These are phyloP conservation scores for Chorisops tibialis DNA, from an alignment of 2,888 invertebrate genomes.

Conservation along the genomic window DNA sequence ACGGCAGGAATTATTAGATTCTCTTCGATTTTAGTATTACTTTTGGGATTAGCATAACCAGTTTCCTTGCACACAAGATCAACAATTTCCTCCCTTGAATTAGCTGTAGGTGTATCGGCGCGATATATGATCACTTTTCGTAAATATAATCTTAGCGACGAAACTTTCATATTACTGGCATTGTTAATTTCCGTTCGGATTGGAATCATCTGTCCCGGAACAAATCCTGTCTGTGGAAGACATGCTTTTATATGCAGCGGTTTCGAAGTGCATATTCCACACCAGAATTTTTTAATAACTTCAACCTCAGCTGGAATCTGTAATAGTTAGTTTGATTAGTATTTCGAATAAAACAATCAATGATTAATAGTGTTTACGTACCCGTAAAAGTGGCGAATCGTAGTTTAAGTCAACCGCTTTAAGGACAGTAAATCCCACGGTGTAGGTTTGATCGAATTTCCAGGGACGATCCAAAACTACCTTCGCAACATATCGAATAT, in stretches of 20 bases:
- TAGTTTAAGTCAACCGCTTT: constrained; percentile 70
- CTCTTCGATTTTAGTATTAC: constrained; percentile 40
- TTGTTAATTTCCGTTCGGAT: constrained; percentile 32
- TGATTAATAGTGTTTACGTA: constrained; percentile 24
- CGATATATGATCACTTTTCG: constrained; percentile 1
- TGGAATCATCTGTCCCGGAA: constrained; percentile 48
- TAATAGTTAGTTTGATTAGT: neutral
- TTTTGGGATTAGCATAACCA: neutral
- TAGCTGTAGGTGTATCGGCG: neutral
- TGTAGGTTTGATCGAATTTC: constrained; percentile 53
- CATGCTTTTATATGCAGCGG: constrained; percentile 40
- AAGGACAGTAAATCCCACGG: constrained; percentile 70
- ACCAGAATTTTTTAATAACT: constrained; percentile 41
- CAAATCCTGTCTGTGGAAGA: constrained; percentile 47
- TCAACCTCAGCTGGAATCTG: constrained; percentile 21
- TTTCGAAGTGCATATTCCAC: constrained; percentile 42
- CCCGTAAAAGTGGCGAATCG: constrained; percentile 44
- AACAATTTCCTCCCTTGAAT: neutral
- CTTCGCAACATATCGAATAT: constrained; percentile 56
- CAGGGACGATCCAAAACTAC: constrained; percentile 5
- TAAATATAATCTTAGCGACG: neutral
- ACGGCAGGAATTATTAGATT: constrained; percentile 47
- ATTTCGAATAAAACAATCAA: neutral
- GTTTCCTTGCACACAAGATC: neutral
- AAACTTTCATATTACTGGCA: neutral